Percentiles rank a stretch among this genome's conserved stretches.
These are phyloP conservation scores for Rafetus swinhoei DNA, from an alignment of 2,113 vertebrate genomes.

Conservation along the genomic window DNA sequence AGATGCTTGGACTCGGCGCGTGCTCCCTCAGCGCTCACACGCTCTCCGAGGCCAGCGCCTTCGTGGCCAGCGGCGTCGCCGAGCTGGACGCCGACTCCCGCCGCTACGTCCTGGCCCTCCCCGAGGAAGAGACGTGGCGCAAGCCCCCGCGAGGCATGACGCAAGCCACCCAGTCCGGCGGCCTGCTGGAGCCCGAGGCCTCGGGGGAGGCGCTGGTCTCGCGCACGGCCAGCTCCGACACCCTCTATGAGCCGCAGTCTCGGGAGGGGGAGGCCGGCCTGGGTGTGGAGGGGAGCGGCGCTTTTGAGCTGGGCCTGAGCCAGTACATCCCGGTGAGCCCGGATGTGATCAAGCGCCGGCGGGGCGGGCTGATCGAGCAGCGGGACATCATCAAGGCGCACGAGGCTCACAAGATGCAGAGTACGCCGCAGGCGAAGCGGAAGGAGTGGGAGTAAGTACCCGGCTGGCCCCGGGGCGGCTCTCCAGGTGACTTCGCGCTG, in stretches of 20 bases:
- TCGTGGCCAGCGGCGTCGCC: slow-evolving; percentile 61
- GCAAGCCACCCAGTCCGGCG: slow-evolving; percentile 78
- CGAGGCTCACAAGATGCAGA: slow-evolving; percentile 97
- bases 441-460: slow-evolving; percentile 98
- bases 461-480: slow-evolving; percentile 33
- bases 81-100: slow-evolving; percentile 65
- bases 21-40: slow-evolving; percentile 82
- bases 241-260: slow-evolving; percentile 77
- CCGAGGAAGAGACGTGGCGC: slow-evolving; percentile 87
- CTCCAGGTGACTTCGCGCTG: not conserved
- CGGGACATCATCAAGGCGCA: slow-evolving; percentile 96
- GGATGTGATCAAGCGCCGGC: slow-evolving; percentile 90
- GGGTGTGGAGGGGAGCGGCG: slow-evolving; percentile 59
- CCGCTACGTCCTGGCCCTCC: slow-evolving; percentile 80
- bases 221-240: slow-evolving; percentile 82
- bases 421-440: slow-evolving; percentile 94
- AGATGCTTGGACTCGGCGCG: slow-evolving; percentile 89
- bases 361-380: slow-evolving; percentile 95
- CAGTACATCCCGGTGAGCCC: slow-evolving; percentile 86
- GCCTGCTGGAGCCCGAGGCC: slow-evolving; percentile 82
- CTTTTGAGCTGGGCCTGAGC: slow-evolving; percentile 68
- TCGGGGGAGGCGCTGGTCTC: slow-evolving; percentile 81
- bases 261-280: slow-evolving; percentile 74
- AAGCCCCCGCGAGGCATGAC: slow-evolving; percentile 82
- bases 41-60: slow-evolving; percentile 78